Evolutionary conservation across 2,797 vertebrate species (phyloP), one percentile per base, ranked within the genome.

Genomic region (Enteromius mattozi): DNA sequence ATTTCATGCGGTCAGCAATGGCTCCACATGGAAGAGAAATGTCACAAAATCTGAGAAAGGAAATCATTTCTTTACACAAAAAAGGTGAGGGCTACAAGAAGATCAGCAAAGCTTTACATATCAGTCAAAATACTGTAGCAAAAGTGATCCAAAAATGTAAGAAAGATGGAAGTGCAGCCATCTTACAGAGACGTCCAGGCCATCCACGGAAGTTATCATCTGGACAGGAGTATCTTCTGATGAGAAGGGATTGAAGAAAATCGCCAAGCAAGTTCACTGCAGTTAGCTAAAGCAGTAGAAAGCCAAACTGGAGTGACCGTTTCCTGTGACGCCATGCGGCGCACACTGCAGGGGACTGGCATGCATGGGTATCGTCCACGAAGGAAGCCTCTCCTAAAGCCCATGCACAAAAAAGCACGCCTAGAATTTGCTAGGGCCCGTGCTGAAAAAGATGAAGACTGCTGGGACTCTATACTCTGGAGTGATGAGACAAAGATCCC

Each of bases 11-110:
- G 72, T 51, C 72, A 75, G 47, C 72, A 54, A 75, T 27, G 47
- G 5, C 72, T 19, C 72, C 27, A 75, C 27, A 51, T 51, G 42
- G 42, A 42, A 42, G 42, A 2, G 40, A 10, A 42, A 42, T 42
- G 2, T 10, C 10, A 24, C 42, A 54, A 30, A 24, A 30, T 13
- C 61, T 30, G 24, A 63, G 30, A 33, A 56, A 54, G 51, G 19
- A 13, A 54, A 51, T 54, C 0, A 24, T 74, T 74, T 74, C 70
- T 74, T 47, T 56, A 54, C 72, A 76, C 72, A 27, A 76, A 6
- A 76, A 56, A 76, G 72, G 49, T 76, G 47, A 75, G 47, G 45
- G 71, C 71, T 76, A 56, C 72, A 76, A 54, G 72, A 76, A 76
- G 24, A 54, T 76, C 47, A 76, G 72, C 27, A 21, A 75, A 75